These are phyloP conservation scores for Daktulosphaira vitifoliae DNA, from an alignment of 1,140 invertebrate genomes.

Conservation along the genomic window DNA sequence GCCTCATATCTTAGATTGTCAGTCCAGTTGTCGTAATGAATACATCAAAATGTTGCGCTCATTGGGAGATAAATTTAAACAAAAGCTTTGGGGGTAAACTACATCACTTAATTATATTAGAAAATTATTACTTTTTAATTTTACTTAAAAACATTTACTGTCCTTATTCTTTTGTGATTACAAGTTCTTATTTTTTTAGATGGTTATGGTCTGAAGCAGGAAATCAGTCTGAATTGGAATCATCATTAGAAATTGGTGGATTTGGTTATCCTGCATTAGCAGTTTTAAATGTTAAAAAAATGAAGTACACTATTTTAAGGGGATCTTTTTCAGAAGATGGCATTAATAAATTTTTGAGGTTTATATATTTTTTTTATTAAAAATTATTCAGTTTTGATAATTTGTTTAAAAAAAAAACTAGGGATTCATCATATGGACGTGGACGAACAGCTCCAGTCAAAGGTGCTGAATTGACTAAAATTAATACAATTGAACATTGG, in stretches of 20 bases:
- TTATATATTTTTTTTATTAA: background rate
- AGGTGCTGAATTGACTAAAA: conserved; percentile 72
- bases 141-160: background rate
- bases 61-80: conserved; percentile 87
- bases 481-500: too few species aligned
- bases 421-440: conserved; percentile 89
- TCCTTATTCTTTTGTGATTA: too few species aligned
- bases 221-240: conserved; percentile 73
- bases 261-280: conserved; percentile 91
- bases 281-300: conserved; percentile 91
- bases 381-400: background rate
- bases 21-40: conserved; percentile 83
- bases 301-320: conserved; percentile 88
- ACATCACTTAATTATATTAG: conserved; percentile 8
- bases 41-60: conserved; percentile 69
- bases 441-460: conserved; percentile 84
- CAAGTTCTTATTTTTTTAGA: conserved; percentile 46
- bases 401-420: conserved; percentile 39
- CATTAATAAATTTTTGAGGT: conserved; percentile 85
- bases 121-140: conserved; percentile 1
- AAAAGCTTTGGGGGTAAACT: conserved; percentile 84
- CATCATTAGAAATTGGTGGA: conserved; percentile 84
- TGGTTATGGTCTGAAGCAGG: conserved; percentile 94
- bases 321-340: conserved; percentile 92
- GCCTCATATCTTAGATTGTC: conserved; percentile 96